Evolutionary conservation across 2,888 invertebrate genomes (phyloP), one percentile per base, ranked within the genome.

Genomic region (Chelonus formosanus): DNA sequence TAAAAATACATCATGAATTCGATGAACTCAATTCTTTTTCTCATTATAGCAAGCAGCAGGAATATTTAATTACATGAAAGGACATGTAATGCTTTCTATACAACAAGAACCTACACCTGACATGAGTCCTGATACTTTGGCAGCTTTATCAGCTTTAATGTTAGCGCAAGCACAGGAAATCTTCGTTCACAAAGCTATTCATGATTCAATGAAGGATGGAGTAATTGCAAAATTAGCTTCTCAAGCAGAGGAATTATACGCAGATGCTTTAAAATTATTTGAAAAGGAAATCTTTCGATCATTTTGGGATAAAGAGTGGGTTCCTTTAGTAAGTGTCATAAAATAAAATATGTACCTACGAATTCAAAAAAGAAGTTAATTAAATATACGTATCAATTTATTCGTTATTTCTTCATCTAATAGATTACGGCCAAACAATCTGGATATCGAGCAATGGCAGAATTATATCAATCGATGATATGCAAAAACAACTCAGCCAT

Each of bases 81-180:
- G 91, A 67, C 90, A 89, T 73, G 89, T 93, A 6, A 90, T 93
- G 87, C 85, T 90, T 75, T 90, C 93, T 6, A 92, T 97, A 76
- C 96, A 96, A 77, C 94, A 95, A 82, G 98, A 98, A 80, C 95
- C 97, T 35, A 98, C 99, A 3, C 95, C 96, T 4, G 99, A 99
- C 86, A 89, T 99, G 75, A 91, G 91, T 83, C 95, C 97, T 3
- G 98, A 99, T 78, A 93, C 96, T 32, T 88, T 99, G 62, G 89
- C 89, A 67, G 95, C 97, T 44, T 87, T 99, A 34, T 88, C 93
- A 61, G 88, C 92, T 56, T 86, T 99, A 58, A 97, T 98, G 97
- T 86, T 98, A 55, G 98, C 99, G 10, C 98, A 99, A 86, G 98
- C 97, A 5, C 99, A 99, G 86, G 99, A 99, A 86, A 93, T 96